phyloP scores from a whole-genome alignment of 2,888 invertebrate species.

The Eupithecia insigniata region DNA sequence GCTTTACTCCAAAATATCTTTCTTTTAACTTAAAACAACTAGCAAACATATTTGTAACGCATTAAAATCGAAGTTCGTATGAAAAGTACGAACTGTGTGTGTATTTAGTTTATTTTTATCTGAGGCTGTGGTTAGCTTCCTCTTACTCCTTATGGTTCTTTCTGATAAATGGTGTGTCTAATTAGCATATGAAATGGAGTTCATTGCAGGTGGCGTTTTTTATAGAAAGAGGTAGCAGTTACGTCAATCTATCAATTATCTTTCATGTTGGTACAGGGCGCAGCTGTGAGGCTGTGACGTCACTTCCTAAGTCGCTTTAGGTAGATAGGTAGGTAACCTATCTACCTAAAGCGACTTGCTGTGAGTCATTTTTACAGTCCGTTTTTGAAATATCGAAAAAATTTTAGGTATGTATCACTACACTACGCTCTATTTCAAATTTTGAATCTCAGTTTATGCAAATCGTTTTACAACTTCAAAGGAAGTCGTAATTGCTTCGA shows the following conservation, averaged over 20 bases:
- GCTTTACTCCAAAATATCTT: no score
- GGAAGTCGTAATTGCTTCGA: slow-evolving; percentile 36
- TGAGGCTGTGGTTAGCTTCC: slow-evolving; percentile 1
- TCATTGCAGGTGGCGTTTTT: slow-evolving; percentile 33
- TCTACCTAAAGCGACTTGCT: background rate
- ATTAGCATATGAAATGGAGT: slow-evolving; percentile 65
- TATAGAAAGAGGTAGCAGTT: slow-evolving; percentile 34
- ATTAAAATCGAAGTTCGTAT: background rate
- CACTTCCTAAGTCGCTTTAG: slow-evolving; percentile 2
- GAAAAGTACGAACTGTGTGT: background rate
- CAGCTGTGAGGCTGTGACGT: slow-evolving; percentile 12
- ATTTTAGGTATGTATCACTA: slow-evolving; percentile 13
- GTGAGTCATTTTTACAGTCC: background rate
- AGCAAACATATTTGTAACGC: background rate
- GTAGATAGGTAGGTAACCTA: no score
- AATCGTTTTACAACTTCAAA: slow-evolving; percentile 35
- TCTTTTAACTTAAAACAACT: background rate
- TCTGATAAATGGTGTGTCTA: slow-evolving; percentile 64
- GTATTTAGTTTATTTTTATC: background rate
- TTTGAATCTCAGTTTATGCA: slow-evolving; percentile 29
- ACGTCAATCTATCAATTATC: slow-evolving; percentile 22
- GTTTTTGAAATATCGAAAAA: slow-evolving; percentile 8
- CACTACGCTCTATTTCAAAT: slow-evolving; percentile 20
- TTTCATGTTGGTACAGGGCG: slow-evolving; percentile 7
- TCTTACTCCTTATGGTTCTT: slow-evolving; percentile 50